These are phyloP conservation scores for Euschistus heros DNA, from an alignment of 1,140 invertebrate species.

Conservation along the genomic window DNA sequence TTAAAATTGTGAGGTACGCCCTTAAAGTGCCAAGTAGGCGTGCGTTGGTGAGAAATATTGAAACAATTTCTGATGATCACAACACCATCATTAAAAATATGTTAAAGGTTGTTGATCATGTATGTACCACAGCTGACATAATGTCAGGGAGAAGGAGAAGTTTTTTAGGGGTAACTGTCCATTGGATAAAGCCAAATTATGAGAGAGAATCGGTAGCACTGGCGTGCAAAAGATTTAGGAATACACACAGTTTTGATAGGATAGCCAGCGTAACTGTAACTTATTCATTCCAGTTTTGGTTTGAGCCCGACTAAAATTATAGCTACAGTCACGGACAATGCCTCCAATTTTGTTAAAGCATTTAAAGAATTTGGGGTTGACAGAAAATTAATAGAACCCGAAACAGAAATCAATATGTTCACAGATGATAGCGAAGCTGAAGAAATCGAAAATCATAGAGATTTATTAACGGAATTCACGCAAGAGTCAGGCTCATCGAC, in stretches of 20 bases:
- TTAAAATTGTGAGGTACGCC: neutral
- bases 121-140: neutral
- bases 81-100: neutral
- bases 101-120: neutral
- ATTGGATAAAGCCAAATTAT: neutral
- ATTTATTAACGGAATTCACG: too few species aligned
- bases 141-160: slow-evolving; percentile 1
- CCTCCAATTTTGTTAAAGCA: neutral
- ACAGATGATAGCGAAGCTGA: too few species aligned
- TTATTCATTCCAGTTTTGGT: neutral
- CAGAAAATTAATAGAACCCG: too few species aligned
- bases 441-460: too few species aligned
- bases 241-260: neutral
- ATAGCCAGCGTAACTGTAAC: neutral
- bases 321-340: neutral
- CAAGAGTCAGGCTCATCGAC: too few species aligned
- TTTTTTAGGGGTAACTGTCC: slow-evolving; percentile 3
- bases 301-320: neutral
- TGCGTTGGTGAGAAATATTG: neutral
- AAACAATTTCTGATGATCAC: neutral
- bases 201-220: too few species aligned
- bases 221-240: too few species aligned
- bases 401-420: too few species aligned
- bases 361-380: too few species aligned
- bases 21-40: neutral